phyloP scores from a whole-genome alignment of 2,888 invertebrate species.

The Folsomia candida region DNA sequence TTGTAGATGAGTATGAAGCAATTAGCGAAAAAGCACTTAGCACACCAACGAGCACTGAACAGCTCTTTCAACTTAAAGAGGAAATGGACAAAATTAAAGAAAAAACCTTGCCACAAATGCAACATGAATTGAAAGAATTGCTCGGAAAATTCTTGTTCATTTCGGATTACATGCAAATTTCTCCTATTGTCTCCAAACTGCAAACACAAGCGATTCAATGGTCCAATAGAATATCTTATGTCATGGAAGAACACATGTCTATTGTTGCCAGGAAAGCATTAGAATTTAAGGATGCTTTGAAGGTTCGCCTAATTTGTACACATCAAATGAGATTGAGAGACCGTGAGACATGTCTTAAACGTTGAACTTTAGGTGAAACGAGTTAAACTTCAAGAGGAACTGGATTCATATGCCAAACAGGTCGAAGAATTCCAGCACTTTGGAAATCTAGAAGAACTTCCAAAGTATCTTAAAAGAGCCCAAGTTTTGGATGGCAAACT shows the following conservation, averaged over 20 bases:
- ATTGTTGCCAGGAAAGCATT: conserved; percentile 77
- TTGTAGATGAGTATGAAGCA: conserved; percentile 77
- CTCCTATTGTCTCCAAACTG: conserved; percentile 80
- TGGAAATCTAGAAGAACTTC: conserved; percentile 79
- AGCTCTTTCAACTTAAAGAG: conserved; percentile 76
- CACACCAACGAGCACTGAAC: conserved; percentile 77
- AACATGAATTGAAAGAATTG: conserved; percentile 65
- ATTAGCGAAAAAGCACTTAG: conserved; percentile 76
- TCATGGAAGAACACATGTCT: conserved; percentile 77
- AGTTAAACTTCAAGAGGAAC: conserved; percentile 75
- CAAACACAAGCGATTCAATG: conserved; percentile 85
- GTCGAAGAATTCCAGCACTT: conserved; percentile 82
- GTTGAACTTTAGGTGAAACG: conserved; percentile 68
- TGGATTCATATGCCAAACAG: conserved; percentile 74
- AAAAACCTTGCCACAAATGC: conserved; percentile 68
- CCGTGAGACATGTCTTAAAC: too few species aligned
- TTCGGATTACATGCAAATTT: conserved; percentile 75
- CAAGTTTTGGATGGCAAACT: conserved; percentile 71
- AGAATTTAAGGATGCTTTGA: conserved; percentile 80
- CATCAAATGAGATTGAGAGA: too few species aligned
- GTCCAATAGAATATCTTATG: conserved; percentile 75
- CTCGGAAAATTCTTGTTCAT: conserved; percentile 70
- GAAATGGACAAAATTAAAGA: conserved; percentile 75
- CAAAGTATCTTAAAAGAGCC: conserved; percentile 78
- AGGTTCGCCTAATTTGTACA: conserved; percentile 55